Evolutionary conservation across 2,797 vertebrate genomes (phyloP), one percentile per base, ranked within the genome.

Genomic region (Poliocrania exsul): DNA sequence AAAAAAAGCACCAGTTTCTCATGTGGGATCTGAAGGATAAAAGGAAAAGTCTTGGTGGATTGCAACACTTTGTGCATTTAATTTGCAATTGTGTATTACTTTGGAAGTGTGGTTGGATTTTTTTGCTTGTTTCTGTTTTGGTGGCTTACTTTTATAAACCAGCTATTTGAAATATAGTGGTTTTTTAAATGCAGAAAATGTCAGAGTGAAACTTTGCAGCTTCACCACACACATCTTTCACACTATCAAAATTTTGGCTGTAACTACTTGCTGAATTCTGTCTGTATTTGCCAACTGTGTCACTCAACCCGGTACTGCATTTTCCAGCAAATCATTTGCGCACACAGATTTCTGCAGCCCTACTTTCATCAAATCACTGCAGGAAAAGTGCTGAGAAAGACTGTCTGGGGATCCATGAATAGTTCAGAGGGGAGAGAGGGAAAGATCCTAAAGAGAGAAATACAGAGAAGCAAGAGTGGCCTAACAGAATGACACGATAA

Each of bases 121-220:
- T 14, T 33, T 46, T 11, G 3, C 24, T 69, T 65, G 9, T 56
- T 78, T 64, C 10, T 46, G 5, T 5, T 84, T 56, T 19, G 16
- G 26, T 6, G 23, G 5, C 3, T 6, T 51, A 26, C 0, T 0
- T 15, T 72, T 37, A 23, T 21, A 70, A 60, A 56, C 17, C 1
- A 80, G 70, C 58, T 23, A 3, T 35, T 67, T 53, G 40, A 77
- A 56, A 26, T 2, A 5, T 3, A 11, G 29, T 2, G 35, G 10
- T 10, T 70, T 79, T 53, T 46, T 4, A 13, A 31, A 35, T 38
- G 49, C 20, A n/a, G 33, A 46, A 64, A 16, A n/a, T 13, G 0
- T 6, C 37, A n/a, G 46, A 47, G 31, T 40, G 23, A 51, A 28
- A 6, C 44, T 58, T 86, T 58, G 71, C n/a, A 35, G 25, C 42